Base-by-base conservation (phyloP, 2,113 vertebrate species). In the Rallus limicola region DNA sequence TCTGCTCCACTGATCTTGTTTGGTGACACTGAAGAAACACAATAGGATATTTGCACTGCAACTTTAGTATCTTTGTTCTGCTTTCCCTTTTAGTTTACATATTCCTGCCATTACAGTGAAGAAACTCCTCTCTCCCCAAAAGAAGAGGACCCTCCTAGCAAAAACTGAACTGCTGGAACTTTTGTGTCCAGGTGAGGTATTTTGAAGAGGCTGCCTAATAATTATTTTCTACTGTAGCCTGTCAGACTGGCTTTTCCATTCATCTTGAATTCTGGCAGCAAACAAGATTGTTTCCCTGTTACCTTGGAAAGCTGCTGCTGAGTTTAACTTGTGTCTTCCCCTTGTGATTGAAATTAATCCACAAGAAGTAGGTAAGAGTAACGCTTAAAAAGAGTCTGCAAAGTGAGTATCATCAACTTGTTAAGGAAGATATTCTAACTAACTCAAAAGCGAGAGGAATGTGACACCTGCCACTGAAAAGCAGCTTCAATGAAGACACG, bases 1-100 rank as follows among this genome's bases (percentile, higher is more conserved):
- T 99, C 48, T 95, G 96, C 36, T 99, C 99, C 55, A 98, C 94
- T 11, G 99, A 99, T 95, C 99, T 98, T 12, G 99, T 99, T 97
- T 99, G 98, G 93, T 99, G 99, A 86, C 99, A 99, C 99, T 99
- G 97, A 21, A 95, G 90, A 88, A 97, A 90, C 4, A 88, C 9
- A 96, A 91, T 5, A 91, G 19, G 18, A 75, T 18, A n/a, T 87
- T 93, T 88, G 59, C 38, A 87, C 29, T 81, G 52, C 28, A 82
- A 79, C 40, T 69, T 63, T 31, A 58, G 40, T 17, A 19, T 75
- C 12, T 38, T 71, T 46, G 34, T 92, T 74, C 20, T 70, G 20
- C 40, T 89, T 67, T 86, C 36, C 79, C 26, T 46, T 86, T 83
- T 34, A 83, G 31, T 86, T 82, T 67, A 11, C 4, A 5, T 21